Evolutionary conservation across 1,140 invertebrate genomes (phyloP).

Genomic region (Trachelipus rathkii): DNA sequence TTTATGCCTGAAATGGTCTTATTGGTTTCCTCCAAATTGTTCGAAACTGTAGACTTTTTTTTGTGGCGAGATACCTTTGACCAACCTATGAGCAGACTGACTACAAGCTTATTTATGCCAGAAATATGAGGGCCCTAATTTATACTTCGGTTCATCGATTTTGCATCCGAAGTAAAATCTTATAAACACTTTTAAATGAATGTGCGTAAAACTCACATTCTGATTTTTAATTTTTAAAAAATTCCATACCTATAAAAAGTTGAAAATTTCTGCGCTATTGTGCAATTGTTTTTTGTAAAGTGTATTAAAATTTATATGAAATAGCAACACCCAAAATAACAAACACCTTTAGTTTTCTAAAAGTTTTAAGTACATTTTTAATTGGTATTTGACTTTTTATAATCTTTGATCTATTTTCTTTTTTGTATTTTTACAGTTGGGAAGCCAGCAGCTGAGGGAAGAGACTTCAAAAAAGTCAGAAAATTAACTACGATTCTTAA

Average conservation of each 20-base stretch:
- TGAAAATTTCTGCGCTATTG: no score
- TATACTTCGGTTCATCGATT: no score
- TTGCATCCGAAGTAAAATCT: no score
- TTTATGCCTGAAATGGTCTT: neutral
- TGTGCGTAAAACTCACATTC: no score
- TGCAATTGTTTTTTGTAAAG: no score
- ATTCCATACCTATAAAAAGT: no score
- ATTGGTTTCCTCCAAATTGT: neutral
- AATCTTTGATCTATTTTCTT: neutral
- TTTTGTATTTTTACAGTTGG: neutral
- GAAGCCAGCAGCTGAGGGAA: neutral
- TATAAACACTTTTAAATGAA: no score
- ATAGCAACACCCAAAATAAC: no score
- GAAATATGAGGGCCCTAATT: neutral
- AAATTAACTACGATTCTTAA: neutral
- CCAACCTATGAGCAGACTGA: neutral
- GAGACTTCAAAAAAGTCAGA: neutral
- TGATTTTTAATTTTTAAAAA: no score
- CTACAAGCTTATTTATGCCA: neutral
- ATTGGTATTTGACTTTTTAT: neutral
- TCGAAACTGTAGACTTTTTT: neutral
- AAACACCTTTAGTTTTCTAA: no score
- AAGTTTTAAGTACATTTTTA: neutral
- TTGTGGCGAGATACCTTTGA: neutral
- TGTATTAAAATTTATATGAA: no score